These are phyloP conservation scores for Raillietiella orientalis DNA, from an alignment of 2,888 invertebrate species.

Conservation along the genomic window DNA sequence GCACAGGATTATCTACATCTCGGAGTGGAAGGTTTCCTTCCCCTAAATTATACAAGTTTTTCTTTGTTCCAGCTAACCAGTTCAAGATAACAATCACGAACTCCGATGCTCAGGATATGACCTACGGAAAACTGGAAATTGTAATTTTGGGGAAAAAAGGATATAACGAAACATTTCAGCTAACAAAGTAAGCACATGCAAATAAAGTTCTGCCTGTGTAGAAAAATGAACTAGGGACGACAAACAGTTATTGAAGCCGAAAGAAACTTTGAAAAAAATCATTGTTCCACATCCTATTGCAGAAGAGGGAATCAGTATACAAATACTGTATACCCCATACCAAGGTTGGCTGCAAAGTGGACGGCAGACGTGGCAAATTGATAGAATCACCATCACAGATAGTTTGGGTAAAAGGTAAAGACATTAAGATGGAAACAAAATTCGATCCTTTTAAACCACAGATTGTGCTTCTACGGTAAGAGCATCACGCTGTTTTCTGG, in stretches of 20 bases:
- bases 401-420: constrained; percentile 48
- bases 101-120: constrained; percentile 26
- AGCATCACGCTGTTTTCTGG: too few species aligned
- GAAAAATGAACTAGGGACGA: constrained; percentile 25
- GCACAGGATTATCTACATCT: too few species aligned
- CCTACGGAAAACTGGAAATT: constrained; percentile 35
- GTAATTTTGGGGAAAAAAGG: constrained; percentile 29
- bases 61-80: constrained; percentile 59
- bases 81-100: constrained; percentile 43
- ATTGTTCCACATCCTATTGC: constrained; percentile 63
- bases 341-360: constrained; percentile 69
- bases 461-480: too few species aligned
- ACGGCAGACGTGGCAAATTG: constrained; percentile 38
- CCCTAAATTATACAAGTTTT: too few species aligned
- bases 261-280: constrained; percentile 39
- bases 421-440: too few species aligned
- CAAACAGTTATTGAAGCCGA: constrained; percentile 33
- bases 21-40: too few species aligned
- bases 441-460: too few species aligned
- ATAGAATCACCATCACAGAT: constrained; percentile 48
- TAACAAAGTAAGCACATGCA: constrained; percentile 31
- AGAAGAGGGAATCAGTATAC: constrained; percentile 26
- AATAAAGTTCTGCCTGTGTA: too few species aligned
- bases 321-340: constrained; percentile 54
- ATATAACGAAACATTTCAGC: constrained; percentile 55